A percentile compares a stretch with the other conserved stretches of the same genome.
Evolutionary conservation across 2,888 invertebrate genomes (phyloP).

Genomic region (Harpalus rubripes): DNA sequence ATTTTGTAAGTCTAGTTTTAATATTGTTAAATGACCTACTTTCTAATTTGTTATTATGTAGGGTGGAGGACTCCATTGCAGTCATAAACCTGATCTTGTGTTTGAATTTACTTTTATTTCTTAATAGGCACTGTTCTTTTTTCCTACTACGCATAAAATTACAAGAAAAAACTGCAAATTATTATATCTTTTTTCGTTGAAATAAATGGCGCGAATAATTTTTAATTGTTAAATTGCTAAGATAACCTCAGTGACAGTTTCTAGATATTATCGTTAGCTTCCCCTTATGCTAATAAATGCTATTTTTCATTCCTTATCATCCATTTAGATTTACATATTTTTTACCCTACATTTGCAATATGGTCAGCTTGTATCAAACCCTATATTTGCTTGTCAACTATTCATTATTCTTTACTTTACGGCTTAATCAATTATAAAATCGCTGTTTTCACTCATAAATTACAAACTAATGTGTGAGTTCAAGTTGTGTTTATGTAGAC

Average conservation of each 20-base stretch:
- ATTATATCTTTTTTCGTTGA: not conserved
- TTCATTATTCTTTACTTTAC: slow-evolving; percentile 28
- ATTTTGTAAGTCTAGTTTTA: not conserved
- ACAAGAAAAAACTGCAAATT: not conserved
- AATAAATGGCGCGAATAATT: slow-evolving; percentile 4
- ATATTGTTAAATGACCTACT: too few species aligned
- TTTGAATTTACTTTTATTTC: too few species aligned
- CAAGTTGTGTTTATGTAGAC: not conserved
- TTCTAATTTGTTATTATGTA: too few species aligned
- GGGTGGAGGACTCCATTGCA: too few species aligned
- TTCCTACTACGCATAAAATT: not conserved
- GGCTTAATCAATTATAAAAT: slow-evolving; percentile 29
- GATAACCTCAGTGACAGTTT: slow-evolving; percentile 7
- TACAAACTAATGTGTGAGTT: slow-evolving; percentile 23
- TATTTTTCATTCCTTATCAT: slow-evolving; percentile 36
- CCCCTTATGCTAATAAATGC: slow-evolving; percentile 5
- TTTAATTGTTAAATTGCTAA: slow-evolving; percentile 12
- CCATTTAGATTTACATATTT: slow-evolving; percentile 44
- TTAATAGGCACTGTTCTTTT: not conserved
- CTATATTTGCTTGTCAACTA: slow-evolving; percentile 28
- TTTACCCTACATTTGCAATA: not conserved
- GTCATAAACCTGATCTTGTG: too few species aligned
- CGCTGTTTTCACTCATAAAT: slow-evolving; percentile 4
- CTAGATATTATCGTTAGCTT: not conserved
- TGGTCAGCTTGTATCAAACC: not conserved